phyloP scores from a whole-genome alignment of 2,888 invertebrate species.

The Macrosoma leucophasiata region DNA sequence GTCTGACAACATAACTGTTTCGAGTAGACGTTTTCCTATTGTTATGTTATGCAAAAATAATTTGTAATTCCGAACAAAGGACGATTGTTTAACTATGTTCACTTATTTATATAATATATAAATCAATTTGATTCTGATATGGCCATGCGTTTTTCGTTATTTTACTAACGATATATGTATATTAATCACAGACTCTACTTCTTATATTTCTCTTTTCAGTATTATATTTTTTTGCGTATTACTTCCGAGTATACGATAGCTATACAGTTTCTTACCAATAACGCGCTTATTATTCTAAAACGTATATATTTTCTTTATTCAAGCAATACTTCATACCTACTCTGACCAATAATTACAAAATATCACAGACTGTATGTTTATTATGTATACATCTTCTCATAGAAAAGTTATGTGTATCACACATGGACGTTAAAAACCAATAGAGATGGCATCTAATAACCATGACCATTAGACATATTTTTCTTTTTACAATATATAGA shows the following conservation, averaged over 20 bases:
- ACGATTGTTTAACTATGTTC: slow-evolving; percentile 31
- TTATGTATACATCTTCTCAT: slow-evolving; percentile 76
- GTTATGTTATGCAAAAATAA: slow-evolving; percentile 43
- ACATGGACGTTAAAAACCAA: slow-evolving; percentile 73
- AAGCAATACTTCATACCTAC: slow-evolving; percentile 72
- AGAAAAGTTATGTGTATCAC: slow-evolving; percentile 74
- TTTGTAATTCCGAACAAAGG: slow-evolving; percentile 38
- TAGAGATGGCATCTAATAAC: slow-evolving; percentile 69
- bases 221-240: slow-evolving; percentile 45
- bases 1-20: slow-evolving; percentile 35
- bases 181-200: slow-evolving; percentile 69
- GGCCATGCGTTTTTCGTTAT: slow-evolving; percentile 65
- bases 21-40: too few relatives aligned
- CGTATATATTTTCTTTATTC: slow-evolving; percentile 66
- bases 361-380: slow-evolving; percentile 76
- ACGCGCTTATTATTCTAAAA: slow-evolving; percentile 67
- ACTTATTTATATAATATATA: slow-evolving; percentile 57
- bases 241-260: slow-evolving; percentile 59
- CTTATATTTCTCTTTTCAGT: slow-evolving; percentile 50
- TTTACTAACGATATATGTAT: slow-evolving; percentile 64
- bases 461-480: slow-evolving; percentile 56
- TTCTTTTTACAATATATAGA: slow-evolving; percentile 48
- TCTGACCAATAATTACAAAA: slow-evolving; percentile 74
- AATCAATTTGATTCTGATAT: slow-evolving; percentile 68
- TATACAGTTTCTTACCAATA: slow-evolving; percentile 67